Conservation (phyloP, 1,140 invertebrate genomes). For the Pseudobourletiella spinata region DNA sequence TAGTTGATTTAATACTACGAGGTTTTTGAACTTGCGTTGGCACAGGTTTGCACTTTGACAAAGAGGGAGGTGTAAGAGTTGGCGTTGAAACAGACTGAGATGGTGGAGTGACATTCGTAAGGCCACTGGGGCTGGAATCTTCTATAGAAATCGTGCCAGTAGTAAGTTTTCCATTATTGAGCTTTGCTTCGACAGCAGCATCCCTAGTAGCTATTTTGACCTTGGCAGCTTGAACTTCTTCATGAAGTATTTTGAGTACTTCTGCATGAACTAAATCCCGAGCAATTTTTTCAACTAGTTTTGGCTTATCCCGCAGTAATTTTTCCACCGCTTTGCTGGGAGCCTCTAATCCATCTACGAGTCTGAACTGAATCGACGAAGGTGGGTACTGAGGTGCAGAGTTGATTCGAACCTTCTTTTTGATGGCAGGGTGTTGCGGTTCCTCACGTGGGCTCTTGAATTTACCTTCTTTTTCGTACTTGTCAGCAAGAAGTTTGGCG, state of each 20-base stretch:
- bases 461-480: conserved; percentile 1
- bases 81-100: too few species aligned
- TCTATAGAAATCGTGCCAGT: too few species aligned
- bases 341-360: background rate
- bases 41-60: background rate
- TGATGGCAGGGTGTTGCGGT: background rate
- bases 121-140: too few species aligned
- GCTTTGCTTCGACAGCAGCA: too few species aligned
- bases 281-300: background rate
- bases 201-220: background rate
- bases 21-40: background rate
- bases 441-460: background rate
- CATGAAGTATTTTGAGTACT: background rate
- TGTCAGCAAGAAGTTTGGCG: background rate
- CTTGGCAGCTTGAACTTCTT: background rate
- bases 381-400: background rate
- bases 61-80: background rate
- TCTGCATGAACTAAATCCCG: conserved; percentile 2
- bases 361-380: background rate
- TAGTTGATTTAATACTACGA: background rate
- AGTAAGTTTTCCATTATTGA: too few species aligned
- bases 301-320: background rate
- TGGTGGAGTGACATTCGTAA: too few species aligned
- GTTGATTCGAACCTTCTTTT: background rate
- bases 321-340: background rate